Evolutionary conservation across 2,797 vertebrate species (phyloP).

Genomic region (Eulemur coronatus): DNA sequence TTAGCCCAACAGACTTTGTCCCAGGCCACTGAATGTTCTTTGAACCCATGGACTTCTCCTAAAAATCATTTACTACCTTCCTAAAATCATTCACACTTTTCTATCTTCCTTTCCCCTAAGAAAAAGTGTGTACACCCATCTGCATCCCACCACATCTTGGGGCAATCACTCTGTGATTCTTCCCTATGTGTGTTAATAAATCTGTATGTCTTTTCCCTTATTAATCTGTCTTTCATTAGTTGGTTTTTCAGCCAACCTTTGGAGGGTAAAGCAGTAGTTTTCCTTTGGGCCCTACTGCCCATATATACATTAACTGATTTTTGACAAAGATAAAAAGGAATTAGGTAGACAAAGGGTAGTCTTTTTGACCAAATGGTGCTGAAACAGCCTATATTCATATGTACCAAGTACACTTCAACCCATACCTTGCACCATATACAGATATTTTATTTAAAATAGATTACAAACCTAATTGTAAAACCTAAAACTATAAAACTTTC

Average conservation of each 20-base stretch:
- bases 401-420: not conserved
- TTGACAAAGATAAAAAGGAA: not conserved
- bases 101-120: not conserved
- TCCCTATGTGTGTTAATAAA: not conserved
- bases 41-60: not conserved
- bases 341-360: not conserved
- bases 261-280: not conserved
- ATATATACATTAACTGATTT: not conserved
- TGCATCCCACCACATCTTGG: not conserved
- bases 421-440: not conserved
- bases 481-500: not conserved
- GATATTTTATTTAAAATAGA: not conserved
- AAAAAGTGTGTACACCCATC: not conserved
- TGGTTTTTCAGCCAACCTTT: not conserved
- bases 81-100: not conserved
- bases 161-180: not conserved
- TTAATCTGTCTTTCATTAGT: not conserved
- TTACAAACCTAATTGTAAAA: not conserved
- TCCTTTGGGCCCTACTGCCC: not conserved
- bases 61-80: not conserved
- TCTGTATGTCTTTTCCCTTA: not conserved
- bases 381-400: not conserved
- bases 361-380: not conserved
- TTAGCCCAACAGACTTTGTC: not conserved
- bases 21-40: not conserved